Percentiles rank a stretch among this genome's conserved stretches.
phyloP scores from a whole-genome alignment of 1,140 invertebrate species.

The Periplaneta americana region DNA sequence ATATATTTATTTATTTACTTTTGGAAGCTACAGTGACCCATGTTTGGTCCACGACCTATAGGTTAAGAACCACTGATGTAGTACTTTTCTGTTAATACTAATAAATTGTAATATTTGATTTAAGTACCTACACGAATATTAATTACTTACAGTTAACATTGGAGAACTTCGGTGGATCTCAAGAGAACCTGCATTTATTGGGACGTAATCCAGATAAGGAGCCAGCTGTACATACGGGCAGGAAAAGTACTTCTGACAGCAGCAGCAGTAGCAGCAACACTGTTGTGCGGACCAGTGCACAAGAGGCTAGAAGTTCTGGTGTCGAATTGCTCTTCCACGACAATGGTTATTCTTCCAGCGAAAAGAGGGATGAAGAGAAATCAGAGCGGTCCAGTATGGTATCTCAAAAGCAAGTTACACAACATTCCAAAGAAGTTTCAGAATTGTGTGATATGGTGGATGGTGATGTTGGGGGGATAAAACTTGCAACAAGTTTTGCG shows the following conservation, averaged over 20 bases:
- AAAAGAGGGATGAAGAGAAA: constrained; percentile 6
- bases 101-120: no score
- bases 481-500: constrained; percentile 56
- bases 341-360: constrained; percentile 35
- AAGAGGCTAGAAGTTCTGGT: constrained; percentile 61
- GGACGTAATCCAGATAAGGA: constrained; percentile 74
- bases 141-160: constrained; percentile 62
- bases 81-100: no score
- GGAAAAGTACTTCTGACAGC: not conserved
- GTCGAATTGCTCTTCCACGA: constrained; percentile 57
- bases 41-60: no score
- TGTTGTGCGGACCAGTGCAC: constrained; percentile 61
- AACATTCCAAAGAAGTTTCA: constrained; percentile 39
- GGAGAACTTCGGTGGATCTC: constrained; percentile 86
- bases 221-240: constrained; percentile 48
- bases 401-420: not conserved
- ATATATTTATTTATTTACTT: no score
- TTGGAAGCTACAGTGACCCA: no score
- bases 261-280: constrained; percentile 28
- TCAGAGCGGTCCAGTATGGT: not conserved
- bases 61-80: no score
- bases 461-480: constrained; percentile 41
- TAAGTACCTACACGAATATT: no score
- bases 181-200: constrained; percentile 63
- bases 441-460: constrained; percentile 43